phyloP scores from a whole-genome alignment of 2,797 vertebrate genomes.

The Ataeniobius toweri region DNA sequence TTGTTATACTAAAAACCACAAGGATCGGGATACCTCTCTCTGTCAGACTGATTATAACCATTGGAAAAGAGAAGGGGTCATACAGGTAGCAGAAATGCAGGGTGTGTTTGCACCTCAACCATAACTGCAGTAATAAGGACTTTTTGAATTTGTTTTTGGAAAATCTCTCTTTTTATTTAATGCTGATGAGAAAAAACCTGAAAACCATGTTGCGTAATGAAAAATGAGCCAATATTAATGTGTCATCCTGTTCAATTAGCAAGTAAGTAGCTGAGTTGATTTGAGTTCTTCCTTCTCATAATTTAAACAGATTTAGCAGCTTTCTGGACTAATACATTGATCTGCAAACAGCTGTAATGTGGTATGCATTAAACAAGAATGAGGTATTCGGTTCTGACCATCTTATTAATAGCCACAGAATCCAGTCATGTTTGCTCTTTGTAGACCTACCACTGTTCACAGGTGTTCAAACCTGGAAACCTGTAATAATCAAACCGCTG shows the following conservation, averaged over 20 bases:
- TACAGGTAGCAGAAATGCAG: too few relatives aligned
- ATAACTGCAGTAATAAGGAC: background rate
- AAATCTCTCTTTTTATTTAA: background rate
- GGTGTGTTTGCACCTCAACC: too few relatives aligned
- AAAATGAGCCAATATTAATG: too few relatives aligned
- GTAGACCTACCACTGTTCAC: background rate
- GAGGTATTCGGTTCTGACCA: background rate
- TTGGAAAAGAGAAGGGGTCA: too few relatives aligned
- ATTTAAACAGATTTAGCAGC: too few relatives aligned
- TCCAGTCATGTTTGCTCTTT: background rate
- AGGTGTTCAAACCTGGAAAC: background rate
- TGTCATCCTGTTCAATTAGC: background rate
- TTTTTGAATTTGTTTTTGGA: background rate
- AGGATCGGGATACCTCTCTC: too few relatives aligned
- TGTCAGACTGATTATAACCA: too few relatives aligned
- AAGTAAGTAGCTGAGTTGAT: too few relatives aligned
- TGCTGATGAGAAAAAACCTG: background rate
- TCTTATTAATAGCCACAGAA: background rate
- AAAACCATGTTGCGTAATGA: background rate
- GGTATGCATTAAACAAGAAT: background rate
- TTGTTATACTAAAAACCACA: too few relatives aligned
- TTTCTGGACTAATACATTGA: background rate
- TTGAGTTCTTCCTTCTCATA: too few relatives aligned
- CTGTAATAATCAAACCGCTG: background rate
- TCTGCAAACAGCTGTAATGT: background rate